Conservation (phyloP, 1,140 invertebrate species). For the Eumaeus atala region DNA sequence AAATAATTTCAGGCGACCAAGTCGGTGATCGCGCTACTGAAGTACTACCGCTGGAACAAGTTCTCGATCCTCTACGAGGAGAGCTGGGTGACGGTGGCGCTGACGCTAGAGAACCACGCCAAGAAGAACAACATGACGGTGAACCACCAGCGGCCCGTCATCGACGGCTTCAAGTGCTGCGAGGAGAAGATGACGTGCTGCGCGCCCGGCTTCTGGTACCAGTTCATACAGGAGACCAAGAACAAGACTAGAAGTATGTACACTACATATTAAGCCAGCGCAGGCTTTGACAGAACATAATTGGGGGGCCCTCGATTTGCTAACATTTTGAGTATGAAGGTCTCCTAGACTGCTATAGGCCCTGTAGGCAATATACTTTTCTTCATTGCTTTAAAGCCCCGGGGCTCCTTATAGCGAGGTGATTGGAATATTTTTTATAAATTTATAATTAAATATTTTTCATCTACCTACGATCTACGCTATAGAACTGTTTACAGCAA, state of each 20-base stretch:
- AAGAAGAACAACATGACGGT: slow-evolving; percentile 85
- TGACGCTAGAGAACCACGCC: slow-evolving; percentile 83
- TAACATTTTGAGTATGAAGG: no score
- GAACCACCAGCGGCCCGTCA: slow-evolving; percentile 81
- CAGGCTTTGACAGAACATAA: no score
- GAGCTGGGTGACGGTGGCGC: slow-evolving; percentile 84
- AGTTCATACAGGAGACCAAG: slow-evolving; percentile 91
- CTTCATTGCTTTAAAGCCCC: no score
- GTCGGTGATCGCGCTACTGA: slow-evolving; percentile 91
- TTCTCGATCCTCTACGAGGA: slow-evolving; percentile 94
- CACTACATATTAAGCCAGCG: no score
- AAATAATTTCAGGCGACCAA: slow-evolving; percentile 84
- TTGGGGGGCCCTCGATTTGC: no score
- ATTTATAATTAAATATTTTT: no score
- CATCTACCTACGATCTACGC: no score
- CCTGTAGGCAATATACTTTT: no score
- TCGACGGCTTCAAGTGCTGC: slow-evolving; percentile 84
- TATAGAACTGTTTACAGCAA: no score
- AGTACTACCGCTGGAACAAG: slow-evolving; percentile 94
- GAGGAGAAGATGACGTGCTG: slow-evolving; percentile 82
- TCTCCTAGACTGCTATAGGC: no score
- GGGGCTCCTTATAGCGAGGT: no score
- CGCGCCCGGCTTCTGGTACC: slow-evolving; percentile 84
- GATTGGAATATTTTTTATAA: no score
- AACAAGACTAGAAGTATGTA: slow-evolving; percentile 90